Percentiles rank a stretch among this genome's conserved stretches.
These are phyloP conservation scores for Stegostoma tigrinum DNA, from an alignment of 2,113 vertebrate species.

Conservation along the genomic window DNA sequence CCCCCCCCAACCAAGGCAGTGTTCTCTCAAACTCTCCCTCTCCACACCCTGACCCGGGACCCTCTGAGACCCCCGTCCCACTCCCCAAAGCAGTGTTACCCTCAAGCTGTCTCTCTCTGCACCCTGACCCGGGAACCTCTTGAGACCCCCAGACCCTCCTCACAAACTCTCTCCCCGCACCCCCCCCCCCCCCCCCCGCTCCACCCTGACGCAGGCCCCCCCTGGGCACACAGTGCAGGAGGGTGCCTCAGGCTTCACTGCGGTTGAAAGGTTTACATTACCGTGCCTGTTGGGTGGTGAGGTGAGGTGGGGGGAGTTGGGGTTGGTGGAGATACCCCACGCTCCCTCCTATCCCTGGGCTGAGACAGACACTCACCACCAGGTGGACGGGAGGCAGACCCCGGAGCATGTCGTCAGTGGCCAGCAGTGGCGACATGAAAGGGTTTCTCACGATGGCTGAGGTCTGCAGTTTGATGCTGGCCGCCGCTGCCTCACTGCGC, in stretches of 20 bases:
- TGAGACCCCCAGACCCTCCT: too few relatives aligned
- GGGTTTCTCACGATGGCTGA: slow-evolving; percentile 71
- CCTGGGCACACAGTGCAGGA: background rate
- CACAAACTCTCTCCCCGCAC: too few relatives aligned
- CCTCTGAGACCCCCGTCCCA: too few relatives aligned
- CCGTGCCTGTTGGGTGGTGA: slow-evolving; percentile 30
- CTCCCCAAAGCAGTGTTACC: too few relatives aligned
- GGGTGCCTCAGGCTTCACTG: background rate
- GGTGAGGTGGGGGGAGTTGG: slow-evolving; percentile 38
- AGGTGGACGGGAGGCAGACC: slow-evolving; percentile 62
- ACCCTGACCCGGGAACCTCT: too few relatives aligned
- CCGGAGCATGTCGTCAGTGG: slow-evolving; percentile 61
- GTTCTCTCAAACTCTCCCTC: too few relatives aligned
- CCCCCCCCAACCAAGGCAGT: too few relatives aligned
- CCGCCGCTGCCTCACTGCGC: slow-evolving; percentile 56
- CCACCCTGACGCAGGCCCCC: too few relatives aligned
- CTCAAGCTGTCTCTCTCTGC: too few relatives aligned
- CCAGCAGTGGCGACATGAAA: slow-evolving; percentile 70
- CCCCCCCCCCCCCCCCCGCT: too few relatives aligned
- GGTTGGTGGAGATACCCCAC: too few relatives aligned
- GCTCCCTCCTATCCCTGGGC: background rate
- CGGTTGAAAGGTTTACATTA: background rate
- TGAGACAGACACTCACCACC: slow-evolving; percentile 55
- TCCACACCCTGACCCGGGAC: too few relatives aligned
- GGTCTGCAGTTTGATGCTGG: slow-evolving; percentile 55